Base-by-base conservation (phyloP, 2,113 vertebrate species). In the Formicarius rufipectus region DNA sequence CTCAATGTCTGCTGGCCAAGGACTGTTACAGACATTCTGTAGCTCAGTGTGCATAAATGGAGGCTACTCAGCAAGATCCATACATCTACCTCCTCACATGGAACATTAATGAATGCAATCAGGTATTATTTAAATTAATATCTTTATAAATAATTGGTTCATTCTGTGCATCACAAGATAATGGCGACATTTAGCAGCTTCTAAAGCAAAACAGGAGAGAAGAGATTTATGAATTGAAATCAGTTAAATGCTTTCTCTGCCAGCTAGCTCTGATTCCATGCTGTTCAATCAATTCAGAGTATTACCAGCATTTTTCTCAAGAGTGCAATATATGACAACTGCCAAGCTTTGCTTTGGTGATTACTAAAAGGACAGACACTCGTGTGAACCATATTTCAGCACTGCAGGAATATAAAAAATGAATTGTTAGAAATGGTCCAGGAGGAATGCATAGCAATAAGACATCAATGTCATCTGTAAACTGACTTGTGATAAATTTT, bases 401-500 rank as follows among this genome's bases (percentile, higher is more conserved):
- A 86, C 93, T 90, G 95, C 93, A 95, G 97, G 95, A 96, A 95
- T 95, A 96, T 97, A 95, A 97, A 98, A 98, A 97, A 98, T 98
- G 95, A 97, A 95, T 95, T 93, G 92, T 96, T 97, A 82, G 92
- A 97, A 98, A 95, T 31, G 42, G 86, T 95, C 97, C 87, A 68
- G 97, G 96, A 98, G 96, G 93, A 98, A 97, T 97, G 95, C 96
- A 93, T 95, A 95, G 96, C 96, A 98, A 90, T 97, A 98, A 98
- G 97, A 98, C 97, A 98, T 98, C 97, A 97, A 71, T 98, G 97
- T 98, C 96, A 97, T 97, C 91, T 93, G 80, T 97, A 96, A 97
- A 97, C 97, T 98, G 97, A 97, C 97, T 95, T 97, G 96, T 97
- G 97, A 97, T 98, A 95, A 96, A 98, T 98, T 97, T 97, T 96